Evolutionary conservation across 2,113 vertebrate genomes (phyloP), one percentile per base, ranked within the genome.

Genomic region (Polypterus senegalus): DNA sequence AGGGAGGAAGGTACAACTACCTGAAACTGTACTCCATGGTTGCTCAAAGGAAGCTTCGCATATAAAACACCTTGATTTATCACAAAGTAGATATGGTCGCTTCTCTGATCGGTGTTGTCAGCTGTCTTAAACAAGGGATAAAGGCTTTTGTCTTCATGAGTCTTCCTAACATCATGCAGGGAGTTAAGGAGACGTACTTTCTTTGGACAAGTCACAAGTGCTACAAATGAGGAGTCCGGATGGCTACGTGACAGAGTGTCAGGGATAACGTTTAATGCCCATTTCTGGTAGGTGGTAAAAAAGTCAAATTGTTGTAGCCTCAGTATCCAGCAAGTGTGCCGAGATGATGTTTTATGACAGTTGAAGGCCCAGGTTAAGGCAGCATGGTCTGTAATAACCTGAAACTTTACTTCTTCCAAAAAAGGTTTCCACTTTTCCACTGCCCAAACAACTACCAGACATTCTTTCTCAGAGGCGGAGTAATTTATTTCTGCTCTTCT

Each of bases 291-390:
- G 3, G 51, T 5, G 4, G 63, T 51, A 2, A 7, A 44, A 4
- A 66, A 66, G 8, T 52, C 9, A 43, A 62, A 66, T 4, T 9
- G 46, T 4, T 66, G 56, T 1, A 62, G 3, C 3, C 7, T 48
- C 5, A 66, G 10, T 6, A 46, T n/a, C 61, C 49, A 66, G 4
- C 46, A 11, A 6, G 51, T 66, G 3, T 59, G 44, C 6, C 61
- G 7, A 1, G 57, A 63, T 5, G 54, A 55, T 4, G 54, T 54
- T 10, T 67, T 67, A 4, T 58, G 62, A 43, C 48, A 43, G 45
- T 65, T 68, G 43, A 68, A 62, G 3, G 49, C 63, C 67, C 63
- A 68, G 3, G 60, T 58, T 4, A 68, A 9, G 1, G 62, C 66
- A 10, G 46, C 46, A 46, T 67, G 66, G 8, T 67, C 66, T 6